A percentile compares a stretch with the other conserved stretches of the same genome.
Evolutionary conservation across 2,113 vertebrate species (phyloP).

Genomic region (Odobenus rosmarus): DNA sequence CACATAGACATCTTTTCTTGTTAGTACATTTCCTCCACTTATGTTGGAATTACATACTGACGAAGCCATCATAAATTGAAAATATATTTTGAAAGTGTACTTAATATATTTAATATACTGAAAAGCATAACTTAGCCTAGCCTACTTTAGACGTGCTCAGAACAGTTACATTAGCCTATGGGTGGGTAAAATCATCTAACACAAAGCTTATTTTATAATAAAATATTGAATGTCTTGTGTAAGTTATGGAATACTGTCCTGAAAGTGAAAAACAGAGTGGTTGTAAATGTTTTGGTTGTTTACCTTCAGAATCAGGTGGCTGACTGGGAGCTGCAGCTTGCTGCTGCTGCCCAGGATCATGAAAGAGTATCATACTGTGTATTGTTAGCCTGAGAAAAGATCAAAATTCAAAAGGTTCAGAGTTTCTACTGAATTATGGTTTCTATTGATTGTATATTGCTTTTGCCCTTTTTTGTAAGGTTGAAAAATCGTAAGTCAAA

Average conservation of each 20-base stretch:
- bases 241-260: neutral
- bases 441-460: neutral
- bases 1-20: neutral
- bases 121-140: neutral
- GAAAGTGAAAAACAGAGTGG: neutral
- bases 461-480: neutral
- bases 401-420: neutral
- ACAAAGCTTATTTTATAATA: neutral
- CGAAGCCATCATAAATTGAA: neutral
- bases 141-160: neutral
- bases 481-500: neutral
- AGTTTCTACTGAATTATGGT: neutral
- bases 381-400: neutral
- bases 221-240: neutral
- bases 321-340: neutral
- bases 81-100: neutral
- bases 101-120: neutral
- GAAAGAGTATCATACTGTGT: neutral
- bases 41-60: neutral
- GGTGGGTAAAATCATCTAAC: neutral
- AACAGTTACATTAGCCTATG: neutral
- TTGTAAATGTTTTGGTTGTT: neutral
- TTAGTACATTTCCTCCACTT: neutral
- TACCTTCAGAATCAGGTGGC: neutral
- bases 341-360: neutral